Evolutionary conservation across 2,888 invertebrate species (phyloP).

Genomic region (Drosophila macrospina): DNA sequence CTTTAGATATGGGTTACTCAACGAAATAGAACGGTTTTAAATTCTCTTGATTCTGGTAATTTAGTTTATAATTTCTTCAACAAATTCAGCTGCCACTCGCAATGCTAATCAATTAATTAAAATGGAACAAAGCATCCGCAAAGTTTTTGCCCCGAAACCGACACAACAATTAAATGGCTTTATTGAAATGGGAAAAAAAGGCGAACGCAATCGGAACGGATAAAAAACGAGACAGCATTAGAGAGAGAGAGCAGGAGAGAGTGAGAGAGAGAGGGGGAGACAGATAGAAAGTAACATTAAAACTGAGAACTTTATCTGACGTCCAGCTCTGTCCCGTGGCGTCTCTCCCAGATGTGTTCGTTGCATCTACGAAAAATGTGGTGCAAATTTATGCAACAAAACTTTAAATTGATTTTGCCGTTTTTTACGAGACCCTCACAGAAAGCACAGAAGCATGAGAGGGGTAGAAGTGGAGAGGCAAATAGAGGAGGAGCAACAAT

Average conservation of each 20-base stretch:
- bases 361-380: conserved; percentile 58
- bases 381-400: conserved; percentile 75
- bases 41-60: conserved; percentile 3
- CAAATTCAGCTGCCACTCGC: conserved; percentile 54
- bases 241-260: neutral
- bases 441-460: neutral
- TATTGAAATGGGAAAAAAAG: conserved; percentile 30
- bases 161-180: conserved; percentile 54
- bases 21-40: neutral
- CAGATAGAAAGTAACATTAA: conserved; percentile 25
- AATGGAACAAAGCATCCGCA: conserved; percentile 22
- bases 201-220: neutral
- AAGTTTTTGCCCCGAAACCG: conserved; percentile 28
- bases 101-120: conserved; percentile 68
- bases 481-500: conserved; percentile 6
- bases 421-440: conserved; percentile 28
- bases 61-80: conserved; percentile 9
- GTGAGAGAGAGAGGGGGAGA: neutral
- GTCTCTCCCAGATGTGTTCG: conserved; percentile 18
- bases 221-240: conserved; percentile 1
- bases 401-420: conserved; percentile 75
- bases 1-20: conserved; percentile 18
- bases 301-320: conserved; percentile 51
- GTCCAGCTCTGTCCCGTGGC: conserved; percentile 14
- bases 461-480: neutral